Base-by-base conservation (phyloP, 2,888 invertebrate genomes). In the Asteroscopus sphinx region DNA sequence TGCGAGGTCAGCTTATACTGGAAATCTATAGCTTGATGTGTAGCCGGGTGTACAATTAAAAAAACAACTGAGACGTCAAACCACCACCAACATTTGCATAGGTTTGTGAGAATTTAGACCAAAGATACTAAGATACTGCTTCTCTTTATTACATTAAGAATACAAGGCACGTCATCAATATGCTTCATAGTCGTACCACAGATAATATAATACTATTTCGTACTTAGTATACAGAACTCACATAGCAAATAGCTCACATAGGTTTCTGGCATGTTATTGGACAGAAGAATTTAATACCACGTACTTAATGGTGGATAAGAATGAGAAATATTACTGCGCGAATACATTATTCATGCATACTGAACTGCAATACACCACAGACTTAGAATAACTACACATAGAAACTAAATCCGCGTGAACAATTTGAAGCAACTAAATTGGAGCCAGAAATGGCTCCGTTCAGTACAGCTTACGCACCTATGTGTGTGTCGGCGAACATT, bases 271-370 rank as follows among this genome's bases (percentile, higher is more conserved):
- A 53, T 47, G 30, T 6, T 36, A 35, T 15, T 2, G 12, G 11
- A 16, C 21, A 28, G 26, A 46, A 28, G 62, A 65, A 61, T 65
- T 45, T 65, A 68, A 65, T 68, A 68, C 16, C 9, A 28, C 28
- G 8, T 13, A 39, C 16, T 45, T 40, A 44, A 33, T 28, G 37
- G 41, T 30, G 32, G n/a, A 28, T 25, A 44, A 6, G 33, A 30
- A 30, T 28, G 16, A 25, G 30, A 32, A 37, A 57, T 44, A 39
- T 39, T 39, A 42, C 44, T 42, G 7, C 62, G 12, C 21, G 9
- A 13, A 21, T 45, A 25, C 12, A 40, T 40, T 40, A 25, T 25
- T 25, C 4, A 40, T 13, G 3, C n/a, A 9, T 1, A 5, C 5
- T 32, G 1, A 26, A 8, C 6, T 5, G 28, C 9, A 11, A 6